Evolutionary conservation across 2,888 invertebrate genomes (phyloP).

Genomic region (Byasa hedistus): DNA sequence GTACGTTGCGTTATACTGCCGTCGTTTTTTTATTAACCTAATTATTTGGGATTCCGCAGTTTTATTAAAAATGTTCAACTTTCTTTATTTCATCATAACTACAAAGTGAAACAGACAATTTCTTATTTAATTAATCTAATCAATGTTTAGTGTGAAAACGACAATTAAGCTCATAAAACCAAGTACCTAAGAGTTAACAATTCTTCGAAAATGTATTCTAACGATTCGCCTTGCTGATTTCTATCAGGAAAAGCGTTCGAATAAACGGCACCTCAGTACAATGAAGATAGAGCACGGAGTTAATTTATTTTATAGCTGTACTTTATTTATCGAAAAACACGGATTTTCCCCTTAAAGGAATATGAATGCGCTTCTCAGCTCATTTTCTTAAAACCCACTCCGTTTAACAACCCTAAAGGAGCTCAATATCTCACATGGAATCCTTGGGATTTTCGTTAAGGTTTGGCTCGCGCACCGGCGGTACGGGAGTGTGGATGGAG

Average conservation of each 20-base stretch:
- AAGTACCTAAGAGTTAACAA: neutral
- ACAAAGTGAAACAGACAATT: neutral
- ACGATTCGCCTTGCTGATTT: slow-evolving; percentile 12
- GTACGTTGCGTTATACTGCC: neutral
- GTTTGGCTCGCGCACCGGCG: slow-evolving; percentile 56
- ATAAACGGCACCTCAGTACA: slow-evolving; percentile 46
- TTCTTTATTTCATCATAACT: no score
- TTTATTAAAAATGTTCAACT: neutral
- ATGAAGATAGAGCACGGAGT: slow-evolving; percentile 68
- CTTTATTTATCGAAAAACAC: slow-evolving; percentile 64
- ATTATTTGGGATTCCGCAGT: neutral
- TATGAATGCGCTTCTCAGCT: slow-evolving; percentile 66
- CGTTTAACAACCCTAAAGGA: slow-evolving; percentile 76
- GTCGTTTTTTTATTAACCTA: slow-evolving; percentile 20
- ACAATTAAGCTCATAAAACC: neutral
- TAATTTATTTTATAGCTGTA: slow-evolving; percentile 66
- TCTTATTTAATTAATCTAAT: neutral
- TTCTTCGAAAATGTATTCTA: slow-evolving; percentile 9
- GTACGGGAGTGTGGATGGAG: slow-evolving; percentile 57
- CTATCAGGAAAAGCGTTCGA: slow-evolving; percentile 48
- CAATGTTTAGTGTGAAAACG: neutral
- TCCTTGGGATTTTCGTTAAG: slow-evolving; percentile 68
- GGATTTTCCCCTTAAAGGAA: slow-evolving; percentile 55
- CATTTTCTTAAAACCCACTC: slow-evolving; percentile 77
- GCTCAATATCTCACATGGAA: slow-evolving; percentile 72